A percentile compares a stretch with the other conserved stretches of the same genome.
Evolutionary conservation across 2,888 invertebrate genomes (phyloP).

Genomic region (Athalia rosae): DNA sequence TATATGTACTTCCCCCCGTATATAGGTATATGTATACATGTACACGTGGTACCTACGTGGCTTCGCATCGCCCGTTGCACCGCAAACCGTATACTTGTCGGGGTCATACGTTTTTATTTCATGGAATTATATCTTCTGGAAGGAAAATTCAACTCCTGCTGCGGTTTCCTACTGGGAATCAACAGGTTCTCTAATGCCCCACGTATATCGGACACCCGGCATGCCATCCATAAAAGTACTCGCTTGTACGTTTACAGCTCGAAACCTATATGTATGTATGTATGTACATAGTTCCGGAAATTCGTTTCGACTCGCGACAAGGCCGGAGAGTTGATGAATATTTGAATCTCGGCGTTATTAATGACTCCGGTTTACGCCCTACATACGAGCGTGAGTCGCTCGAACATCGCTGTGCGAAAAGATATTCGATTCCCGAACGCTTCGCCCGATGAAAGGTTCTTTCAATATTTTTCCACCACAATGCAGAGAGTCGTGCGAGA

Average conservation of each 20-base stretch:
- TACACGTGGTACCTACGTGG: too few species aligned
- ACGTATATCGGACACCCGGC: not conserved
- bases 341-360: slow-evolving; percentile 11
- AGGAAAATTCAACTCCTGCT: not conserved
- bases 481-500: not conserved
- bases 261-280: too few species aligned
- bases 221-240: too few species aligned
- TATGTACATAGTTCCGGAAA: not conserved
- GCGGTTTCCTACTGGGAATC: slow-evolving; percentile 5
- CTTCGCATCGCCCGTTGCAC: too few species aligned
- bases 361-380: not conserved
- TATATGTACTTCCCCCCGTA: not conserved
- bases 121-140: not conserved
- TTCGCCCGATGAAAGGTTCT: slow-evolving; percentile 21
- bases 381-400: not conserved
- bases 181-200: slow-evolving; percentile 17
- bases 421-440: not conserved
- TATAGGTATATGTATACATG: too few species aligned
- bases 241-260: too few species aligned
- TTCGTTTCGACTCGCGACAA: not conserved
- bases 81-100: too few species aligned
- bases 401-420: too few species aligned
- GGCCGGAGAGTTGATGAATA: not conserved
- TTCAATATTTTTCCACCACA: slow-evolving; percentile 8
- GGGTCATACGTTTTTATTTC: not conserved